Conservation (phyloP, 1,140 invertebrate species). For the Dysdera silvatica region DNA sequence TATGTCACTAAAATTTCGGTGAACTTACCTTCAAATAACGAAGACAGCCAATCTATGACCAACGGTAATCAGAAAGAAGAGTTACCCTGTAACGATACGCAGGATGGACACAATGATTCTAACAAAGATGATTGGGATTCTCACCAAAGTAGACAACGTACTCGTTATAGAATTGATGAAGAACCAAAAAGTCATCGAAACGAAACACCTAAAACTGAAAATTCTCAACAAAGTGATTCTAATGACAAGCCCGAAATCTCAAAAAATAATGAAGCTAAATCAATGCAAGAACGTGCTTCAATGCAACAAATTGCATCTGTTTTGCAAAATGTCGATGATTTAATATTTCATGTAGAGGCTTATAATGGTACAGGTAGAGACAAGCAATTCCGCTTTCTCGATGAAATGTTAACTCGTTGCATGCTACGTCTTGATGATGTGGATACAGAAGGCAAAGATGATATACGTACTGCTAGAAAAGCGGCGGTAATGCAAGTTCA, state of each 20-base stretch:
- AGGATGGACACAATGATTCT: background rate
- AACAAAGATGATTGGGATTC: too few species aligned
- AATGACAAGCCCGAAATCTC: background rate
- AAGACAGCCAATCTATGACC: background rate
- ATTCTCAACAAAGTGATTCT: background rate
- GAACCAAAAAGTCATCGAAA: background rate
- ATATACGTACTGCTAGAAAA: conserved; percentile 72
- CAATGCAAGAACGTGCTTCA: conserved; percentile 4
- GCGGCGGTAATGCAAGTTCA: conserved; percentile 82
- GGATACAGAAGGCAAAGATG: conserved; percentile 80
- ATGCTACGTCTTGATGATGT: conserved; percentile 84
- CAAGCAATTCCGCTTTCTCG: conserved; percentile 78
- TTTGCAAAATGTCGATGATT: conserved; percentile 16
- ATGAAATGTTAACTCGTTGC: conserved; percentile 90
- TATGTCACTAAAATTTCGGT: conserved; percentile 18
- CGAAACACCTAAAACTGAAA: background rate
- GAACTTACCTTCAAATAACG: conserved; percentile 6
- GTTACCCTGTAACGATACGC: background rate
- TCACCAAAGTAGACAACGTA: too few species aligned
- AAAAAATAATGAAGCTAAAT: conserved; percentile 5
- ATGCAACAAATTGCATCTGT: conserved; percentile 18
- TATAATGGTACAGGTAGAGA: conserved; percentile 51
- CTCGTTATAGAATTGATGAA: too few species aligned
- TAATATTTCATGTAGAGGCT: background rate
- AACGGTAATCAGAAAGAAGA: background rate